These are phyloP conservation scores for Macroteleia sp. DNA, from an alignment of 2,888 invertebrate genomes.

Conservation along the genomic window DNA sequence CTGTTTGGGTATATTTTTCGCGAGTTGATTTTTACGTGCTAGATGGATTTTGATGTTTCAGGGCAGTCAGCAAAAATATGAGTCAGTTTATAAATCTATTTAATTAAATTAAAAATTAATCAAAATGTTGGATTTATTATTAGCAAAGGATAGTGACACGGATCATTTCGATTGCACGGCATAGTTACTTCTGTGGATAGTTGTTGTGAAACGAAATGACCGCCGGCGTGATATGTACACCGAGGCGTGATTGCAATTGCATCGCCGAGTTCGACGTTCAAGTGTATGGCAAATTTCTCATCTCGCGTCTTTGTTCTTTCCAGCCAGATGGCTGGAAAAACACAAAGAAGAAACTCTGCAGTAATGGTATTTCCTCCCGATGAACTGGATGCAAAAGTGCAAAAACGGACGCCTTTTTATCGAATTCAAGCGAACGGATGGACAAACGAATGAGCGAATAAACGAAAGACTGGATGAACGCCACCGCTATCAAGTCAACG, in stretches of 20 bases:
- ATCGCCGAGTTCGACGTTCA: conserved; percentile 76
- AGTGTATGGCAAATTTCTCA: conserved; percentile 59
- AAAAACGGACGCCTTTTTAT: conserved; percentile 73
- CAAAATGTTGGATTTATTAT: conserved; percentile 34
- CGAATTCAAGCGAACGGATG: conserved; percentile 56
- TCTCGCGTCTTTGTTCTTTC: conserved; percentile 42
- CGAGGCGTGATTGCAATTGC: conserved; percentile 74
- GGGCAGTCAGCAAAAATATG: conserved; percentile 5
- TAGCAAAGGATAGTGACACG: conserved; percentile 11
- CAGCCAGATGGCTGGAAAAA: conserved; percentile 34
- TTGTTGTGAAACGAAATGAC: conserved; percentile 67
- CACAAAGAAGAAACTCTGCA: conserved; percentile 30
- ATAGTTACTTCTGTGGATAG: conserved; percentile 53
- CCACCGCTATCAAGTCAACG: conserved; percentile 72
- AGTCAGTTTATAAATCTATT: conserved; percentile 8
- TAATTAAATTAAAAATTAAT: neutral
- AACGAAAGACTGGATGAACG: conserved; percentile 56
- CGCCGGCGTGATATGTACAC: conserved; percentile 73
- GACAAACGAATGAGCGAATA: conserved; percentile 55
- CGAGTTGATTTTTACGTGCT: conserved; percentile 4
- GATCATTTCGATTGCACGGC: conserved; percentile 11
- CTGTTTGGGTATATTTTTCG: too few species aligned
- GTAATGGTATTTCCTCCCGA: conserved; percentile 61
- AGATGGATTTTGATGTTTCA: neutral
- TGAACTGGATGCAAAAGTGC: conserved; percentile 70